A percentile compares a stretch with the other conserved stretches of the same genome.
Conservation (phyloP, 2,888 invertebrate genomes). For the Oxycera nigricornis region DNA sequence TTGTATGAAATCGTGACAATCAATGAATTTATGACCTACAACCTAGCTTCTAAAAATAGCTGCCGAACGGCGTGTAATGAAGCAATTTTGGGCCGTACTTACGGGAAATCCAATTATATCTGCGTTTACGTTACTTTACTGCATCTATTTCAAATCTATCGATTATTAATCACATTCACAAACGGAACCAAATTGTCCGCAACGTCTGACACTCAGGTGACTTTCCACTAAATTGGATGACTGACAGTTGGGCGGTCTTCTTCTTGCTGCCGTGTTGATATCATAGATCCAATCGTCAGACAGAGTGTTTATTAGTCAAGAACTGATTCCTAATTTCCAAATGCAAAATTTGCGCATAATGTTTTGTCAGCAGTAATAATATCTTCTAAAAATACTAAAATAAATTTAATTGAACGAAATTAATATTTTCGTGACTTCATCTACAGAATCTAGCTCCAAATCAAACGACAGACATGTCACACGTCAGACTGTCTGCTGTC, state of each 20-base stretch:
- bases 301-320: too few species aligned
- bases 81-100: not conserved
- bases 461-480: too few species aligned
- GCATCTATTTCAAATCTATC: constrained; percentile 25
- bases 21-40: not conserved
- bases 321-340: too few species aligned
- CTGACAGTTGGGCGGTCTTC: not conserved
- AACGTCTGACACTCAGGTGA: constrained; percentile 31
- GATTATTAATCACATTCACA: not conserved
- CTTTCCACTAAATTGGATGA: not conserved
- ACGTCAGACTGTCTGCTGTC: too few species aligned
- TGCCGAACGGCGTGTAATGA: not conserved
- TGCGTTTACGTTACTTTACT: not conserved
- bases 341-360: too few species aligned
- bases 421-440: too few species aligned
- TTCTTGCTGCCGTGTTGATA: not conserved
- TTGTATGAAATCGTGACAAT: not conserved
- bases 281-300: too few species aligned
- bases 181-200: constrained; percentile 7
- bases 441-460: constrained; percentile 14
- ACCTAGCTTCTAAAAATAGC: not conserved
- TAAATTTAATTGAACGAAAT: too few species aligned
- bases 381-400: too few species aligned
- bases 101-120: constrained; percentile 10
- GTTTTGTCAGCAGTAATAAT: too few species aligned